phyloP scores from a whole-genome alignment of 2,797 vertebrate species.

The Coendou prehensilis region DNA sequence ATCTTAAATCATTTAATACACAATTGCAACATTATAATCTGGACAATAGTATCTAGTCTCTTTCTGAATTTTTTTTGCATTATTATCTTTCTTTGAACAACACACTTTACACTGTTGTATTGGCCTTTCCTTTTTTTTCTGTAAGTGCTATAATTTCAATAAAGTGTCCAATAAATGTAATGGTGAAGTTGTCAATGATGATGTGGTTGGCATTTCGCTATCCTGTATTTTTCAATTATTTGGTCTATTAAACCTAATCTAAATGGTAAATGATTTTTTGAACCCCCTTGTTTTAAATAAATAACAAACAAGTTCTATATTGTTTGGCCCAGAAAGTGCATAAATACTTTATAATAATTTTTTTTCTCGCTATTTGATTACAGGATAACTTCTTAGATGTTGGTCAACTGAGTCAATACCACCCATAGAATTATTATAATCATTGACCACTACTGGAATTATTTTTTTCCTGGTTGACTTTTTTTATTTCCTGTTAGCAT shows the following conservation, averaged over 20 bases:
- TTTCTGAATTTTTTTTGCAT: no score
- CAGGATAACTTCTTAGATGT: neutral
- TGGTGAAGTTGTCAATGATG: neutral
- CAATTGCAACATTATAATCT: neutral
- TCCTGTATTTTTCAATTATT: neutral
- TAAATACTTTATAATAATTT: neutral
- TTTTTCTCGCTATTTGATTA: neutral
- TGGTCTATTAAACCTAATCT: neutral
- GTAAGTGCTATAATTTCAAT: neutral
- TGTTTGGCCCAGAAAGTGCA: neutral
- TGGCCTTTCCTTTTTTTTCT: neutral
- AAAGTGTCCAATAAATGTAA: neutral
- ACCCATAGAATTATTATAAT: neutral
- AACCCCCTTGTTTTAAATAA: neutral
- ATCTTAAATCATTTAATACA: neutral
- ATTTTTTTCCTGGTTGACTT: no score
- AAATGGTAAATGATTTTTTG: neutral
- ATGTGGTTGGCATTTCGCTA: neutral
- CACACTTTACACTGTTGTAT: neutral
- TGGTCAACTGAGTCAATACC: neutral
- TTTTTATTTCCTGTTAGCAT: no score
- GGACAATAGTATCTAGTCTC: neutral
- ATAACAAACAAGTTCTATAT: neutral
- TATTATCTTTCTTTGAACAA: neutral
- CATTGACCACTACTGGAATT: neutral